Evolutionary conservation across 2,888 invertebrate species (phyloP).

Genomic region (Pterobdella sp.): DNA sequence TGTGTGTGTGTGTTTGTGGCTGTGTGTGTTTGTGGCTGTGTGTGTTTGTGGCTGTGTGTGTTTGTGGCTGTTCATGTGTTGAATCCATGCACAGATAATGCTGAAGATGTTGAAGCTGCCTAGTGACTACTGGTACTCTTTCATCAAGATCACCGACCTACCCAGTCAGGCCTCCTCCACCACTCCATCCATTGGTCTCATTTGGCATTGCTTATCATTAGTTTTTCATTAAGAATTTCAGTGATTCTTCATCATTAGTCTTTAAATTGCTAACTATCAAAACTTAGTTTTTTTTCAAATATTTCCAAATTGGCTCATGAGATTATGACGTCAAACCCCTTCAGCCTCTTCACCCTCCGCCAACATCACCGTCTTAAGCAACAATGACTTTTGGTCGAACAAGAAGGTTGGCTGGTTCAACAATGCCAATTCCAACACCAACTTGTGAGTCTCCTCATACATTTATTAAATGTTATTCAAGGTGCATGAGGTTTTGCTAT

Average conservation of each 20-base stretch:
- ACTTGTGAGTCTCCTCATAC: background rate
- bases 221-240: background rate
- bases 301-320: background rate
- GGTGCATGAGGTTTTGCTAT: background rate
- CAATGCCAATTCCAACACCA: background rate
- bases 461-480: background rate
- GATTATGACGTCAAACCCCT: background rate
- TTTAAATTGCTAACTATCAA: background rate
- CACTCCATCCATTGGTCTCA: slow-evolving; percentile 46
- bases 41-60: background rate
- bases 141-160: slow-evolving; percentile 35
- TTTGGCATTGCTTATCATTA: background rate
- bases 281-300: too few species aligned
- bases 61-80: background rate
- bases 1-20: background rate
- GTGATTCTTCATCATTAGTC: background rate
- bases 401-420: slow-evolving; percentile 15
- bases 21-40: background rate
- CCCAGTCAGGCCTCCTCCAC: slow-evolving; percentile 57
- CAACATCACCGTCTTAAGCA: background rate
- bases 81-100: slow-evolving; percentile 18
- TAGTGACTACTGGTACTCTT: slow-evolving; percentile 16
- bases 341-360: background rate
- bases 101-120: slow-evolving; percentile 12
- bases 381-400: background rate